Evolutionary conservation across 2,113 vertebrate species (phyloP), one percentile per base, ranked within the genome.

Genomic region (Cochlearius cochlearius): DNA sequence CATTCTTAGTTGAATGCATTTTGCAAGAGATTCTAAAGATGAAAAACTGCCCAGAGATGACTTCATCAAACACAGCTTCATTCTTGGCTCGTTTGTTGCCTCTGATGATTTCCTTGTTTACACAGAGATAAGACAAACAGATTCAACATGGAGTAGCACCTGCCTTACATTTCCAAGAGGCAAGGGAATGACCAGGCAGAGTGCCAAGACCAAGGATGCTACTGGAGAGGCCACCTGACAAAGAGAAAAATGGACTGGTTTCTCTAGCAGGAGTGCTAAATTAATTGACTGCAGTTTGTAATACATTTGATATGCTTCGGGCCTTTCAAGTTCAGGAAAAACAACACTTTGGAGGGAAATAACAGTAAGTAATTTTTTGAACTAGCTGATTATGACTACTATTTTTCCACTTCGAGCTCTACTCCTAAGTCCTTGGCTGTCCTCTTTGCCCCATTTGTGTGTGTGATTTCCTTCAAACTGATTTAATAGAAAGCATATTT

Each of bases 401-500:
- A 6, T 85, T 92, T 88, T 39, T 90, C 49, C 18, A 25, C 25
- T 63, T 92, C 34, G 60, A 92, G 14, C 50, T 80, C 38, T 81
- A 26, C 49, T 85, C 26, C 58, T 25, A 72, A n/a, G 62, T 76
- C 9, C 66, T 76, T 72, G 55, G 23, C 32, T 82, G n/a, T 56
- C 52, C n/a, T 72, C 88, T 56, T 59, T 71, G 45, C n/a, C 49
- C 45, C 29, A 58, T 45, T 94, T 47, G 22, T 69, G 49, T 45
- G 22, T 4, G 1, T 38, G 53, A 75, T 41, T 95, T 91, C 36
- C 64, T 90, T 91, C 77, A 82, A 32, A 68, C 32, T 76, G 53
- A 86, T 86, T 79, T 91, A 93, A 68, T 23, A 76, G 62, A 85
- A 94, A 82, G 19, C 53, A n/a, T 63, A 43, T 89, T 95, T 94